Evolutionary conservation across 2,797 vertebrate species (phyloP).

Genomic region (Netta rufina): DNA sequence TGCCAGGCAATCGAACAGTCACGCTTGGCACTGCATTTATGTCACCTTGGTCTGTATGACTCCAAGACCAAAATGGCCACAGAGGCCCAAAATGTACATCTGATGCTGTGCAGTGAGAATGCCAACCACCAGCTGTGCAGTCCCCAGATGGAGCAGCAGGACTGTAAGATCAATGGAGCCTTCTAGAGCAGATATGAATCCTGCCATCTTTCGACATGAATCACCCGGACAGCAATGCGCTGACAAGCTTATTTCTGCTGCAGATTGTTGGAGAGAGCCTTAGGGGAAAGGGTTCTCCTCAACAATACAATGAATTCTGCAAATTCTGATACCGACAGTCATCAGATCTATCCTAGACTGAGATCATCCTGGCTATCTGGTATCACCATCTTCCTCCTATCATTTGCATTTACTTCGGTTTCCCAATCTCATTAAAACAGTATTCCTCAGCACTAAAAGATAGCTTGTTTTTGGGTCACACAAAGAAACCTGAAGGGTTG

Average conservation of each 20-base stretch:
- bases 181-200: neutral
- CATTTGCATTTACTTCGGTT: neutral
- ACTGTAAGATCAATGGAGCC: neutral
- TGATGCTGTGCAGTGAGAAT: neutral
- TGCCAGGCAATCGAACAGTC: neutral
- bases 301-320: neutral
- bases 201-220: neutral
- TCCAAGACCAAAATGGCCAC: neutral
- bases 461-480: neutral
- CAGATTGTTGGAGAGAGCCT: neutral
- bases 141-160: neutral
- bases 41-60: neutral
- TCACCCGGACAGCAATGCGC: neutral
- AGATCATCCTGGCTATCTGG: neutral
- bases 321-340: neutral
- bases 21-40: neutral
- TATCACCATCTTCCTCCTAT: neutral
- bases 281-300: neutral
- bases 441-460: neutral
- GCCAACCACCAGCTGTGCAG: neutral
- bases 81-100: neutral
- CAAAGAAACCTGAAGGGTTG: neutral
- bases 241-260: slow-evolving; percentile 13
- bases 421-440: neutral
- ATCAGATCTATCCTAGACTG: neutral